Base-by-base conservation (phyloP, 2,797 vertebrate species). In the Meda fulgida region DNA sequence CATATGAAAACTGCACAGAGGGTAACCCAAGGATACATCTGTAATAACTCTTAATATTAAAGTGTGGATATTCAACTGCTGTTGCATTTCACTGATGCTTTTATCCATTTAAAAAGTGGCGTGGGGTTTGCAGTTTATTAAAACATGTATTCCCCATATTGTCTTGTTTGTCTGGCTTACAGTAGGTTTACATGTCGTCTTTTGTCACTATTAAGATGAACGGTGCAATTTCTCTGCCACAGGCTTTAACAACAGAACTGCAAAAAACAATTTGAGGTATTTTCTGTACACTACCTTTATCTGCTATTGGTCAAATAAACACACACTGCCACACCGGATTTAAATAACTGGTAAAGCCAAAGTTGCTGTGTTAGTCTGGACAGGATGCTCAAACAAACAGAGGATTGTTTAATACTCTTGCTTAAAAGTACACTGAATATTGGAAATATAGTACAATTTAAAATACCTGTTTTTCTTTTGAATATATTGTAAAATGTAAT, bases 21-120 rank as follows among this genome's bases (percentile, higher is more conserved):
- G 58, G 77, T 14, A 77, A 38, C 75, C 36, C 53, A 60, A 65
- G 38, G 38, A 79, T 65, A 31, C 19, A 79, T 66, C 40, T 31
- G 77, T 60, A 46, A 34, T 79, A 46, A 16, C 26, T 79, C 10
- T 21, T 48, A 66, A 79, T 65, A 66, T 65, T 34, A 79, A 79
- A 79, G 77, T 46, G 77, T 4, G 58, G 40, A 79, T 79, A 34
- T 79, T 8, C 38, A 48, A 14, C 11, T 34, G 3, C 77, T 31
- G 58, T 5, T 79, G 60, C 31, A 9, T 79, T 79, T 34, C 10
- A 66, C 77, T 79, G 58, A 48, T 46, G 60, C 23, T 34, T 46
- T 66, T 79, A 31, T 46, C n/a, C 9, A 10, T 78, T 78, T 63
- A 60, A 78, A 63, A 43, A 23, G 40, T 16, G 7, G 48, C 5